A percentile compares a stretch with the other conserved stretches of the same genome.
These are phyloP conservation scores for Andrena fulva DNA, from an alignment of 2,888 invertebrate species.

Conservation along the genomic window DNA sequence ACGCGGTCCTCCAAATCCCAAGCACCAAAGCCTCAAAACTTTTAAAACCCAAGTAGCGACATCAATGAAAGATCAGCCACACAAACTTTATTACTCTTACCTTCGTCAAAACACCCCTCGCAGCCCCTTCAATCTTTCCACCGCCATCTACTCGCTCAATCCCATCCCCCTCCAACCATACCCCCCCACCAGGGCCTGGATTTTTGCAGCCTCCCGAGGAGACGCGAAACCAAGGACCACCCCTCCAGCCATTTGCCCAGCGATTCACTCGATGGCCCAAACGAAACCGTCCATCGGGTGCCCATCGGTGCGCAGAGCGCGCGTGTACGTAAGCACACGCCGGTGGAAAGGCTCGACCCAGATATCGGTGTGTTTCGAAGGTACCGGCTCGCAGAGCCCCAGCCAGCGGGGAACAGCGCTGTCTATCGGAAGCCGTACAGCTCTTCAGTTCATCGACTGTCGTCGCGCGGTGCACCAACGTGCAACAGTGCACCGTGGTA, in stretches of 20 bases:
- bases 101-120: too few relatives aligned
- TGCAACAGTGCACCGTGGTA: constrained; percentile 3
- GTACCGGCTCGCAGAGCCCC: constrained; percentile 73
- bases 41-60: too few relatives aligned
- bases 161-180: too few relatives aligned
- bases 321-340: constrained; percentile 28
- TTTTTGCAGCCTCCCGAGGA: neutral
- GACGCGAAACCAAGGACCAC: neutral
- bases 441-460: constrained; percentile 80
- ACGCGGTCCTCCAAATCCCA: too few relatives aligned
- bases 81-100: too few relatives aligned
- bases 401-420: constrained; percentile 60
- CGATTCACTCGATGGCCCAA: constrained; percentile 36
- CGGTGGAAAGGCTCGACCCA: constrained; percentile 81
- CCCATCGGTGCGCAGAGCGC: constrained; percentile 16
- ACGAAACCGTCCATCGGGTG: constrained; percentile 37
- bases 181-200: neutral
- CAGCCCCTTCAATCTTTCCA: too few relatives aligned
- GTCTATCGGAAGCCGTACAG: constrained; percentile 73
- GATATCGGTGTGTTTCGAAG: constrained; percentile 81
- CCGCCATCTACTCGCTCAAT: too few relatives aligned
- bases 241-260: neutral
- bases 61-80: too few relatives aligned
- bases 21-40: too few relatives aligned
- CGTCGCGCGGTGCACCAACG: constrained; percentile 71